phyloP scores from a whole-genome alignment of 2,113 vertebrate species.

The Xenus cinereus region DNA sequence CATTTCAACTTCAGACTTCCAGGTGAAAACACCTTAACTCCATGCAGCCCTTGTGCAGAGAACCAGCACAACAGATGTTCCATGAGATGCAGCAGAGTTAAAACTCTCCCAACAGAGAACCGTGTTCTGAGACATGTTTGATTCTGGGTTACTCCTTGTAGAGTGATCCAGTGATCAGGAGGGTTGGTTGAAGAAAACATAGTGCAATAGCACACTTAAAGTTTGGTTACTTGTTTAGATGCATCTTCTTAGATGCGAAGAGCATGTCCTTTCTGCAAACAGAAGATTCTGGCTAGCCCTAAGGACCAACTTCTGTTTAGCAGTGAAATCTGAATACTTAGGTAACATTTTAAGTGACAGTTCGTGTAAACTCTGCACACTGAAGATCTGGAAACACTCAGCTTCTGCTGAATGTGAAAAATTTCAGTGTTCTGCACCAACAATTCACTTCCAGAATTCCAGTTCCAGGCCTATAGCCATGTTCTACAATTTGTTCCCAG shows the following conservation, averaged over 20 bases:
- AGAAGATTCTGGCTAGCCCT: neutral
- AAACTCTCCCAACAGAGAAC: neutral
- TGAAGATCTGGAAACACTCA: accelerated
- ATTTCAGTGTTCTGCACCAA: accelerated
- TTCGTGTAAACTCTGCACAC: neutral
- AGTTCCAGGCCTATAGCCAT: neutral
- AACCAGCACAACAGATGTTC: neutral
- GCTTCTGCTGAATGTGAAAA: neutral
- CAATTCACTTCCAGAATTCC: neutral
- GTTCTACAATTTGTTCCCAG: neutral
- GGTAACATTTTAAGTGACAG: neutral
- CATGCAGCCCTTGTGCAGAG: no score
- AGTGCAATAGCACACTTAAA: neutral
- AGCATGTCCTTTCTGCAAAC: accelerated
- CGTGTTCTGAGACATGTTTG: accelerated
- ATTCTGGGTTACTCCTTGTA: neutral
- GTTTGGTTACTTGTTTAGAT: neutral
- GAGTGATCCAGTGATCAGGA: neutral
- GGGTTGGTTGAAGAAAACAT: neutral
- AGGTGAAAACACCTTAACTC: neutral
- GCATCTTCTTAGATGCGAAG: neutral
- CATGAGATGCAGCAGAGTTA: accelerated
- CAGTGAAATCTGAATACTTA: neutral
- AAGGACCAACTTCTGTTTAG: neutral
- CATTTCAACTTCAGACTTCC: neutral